These are phyloP conservation scores for Drosophila paracracens DNA, from an alignment of 2,888 invertebrate genomes.

Conservation along the genomic window DNA sequence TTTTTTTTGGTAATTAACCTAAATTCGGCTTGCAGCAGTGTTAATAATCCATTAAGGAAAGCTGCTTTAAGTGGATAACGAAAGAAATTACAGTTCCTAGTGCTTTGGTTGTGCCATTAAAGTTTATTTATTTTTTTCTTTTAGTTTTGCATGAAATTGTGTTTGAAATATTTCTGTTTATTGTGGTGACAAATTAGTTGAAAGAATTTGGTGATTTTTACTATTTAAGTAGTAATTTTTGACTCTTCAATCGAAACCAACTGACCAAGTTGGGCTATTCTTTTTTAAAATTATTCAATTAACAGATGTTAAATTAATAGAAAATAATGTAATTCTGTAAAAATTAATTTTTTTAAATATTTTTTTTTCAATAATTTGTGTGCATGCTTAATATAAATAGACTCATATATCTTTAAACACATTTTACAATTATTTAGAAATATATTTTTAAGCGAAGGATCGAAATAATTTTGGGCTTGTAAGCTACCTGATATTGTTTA, in stretches of 20 bases:
- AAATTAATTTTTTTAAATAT: too few species aligned
- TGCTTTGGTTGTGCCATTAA: background rate
- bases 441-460: background rate
- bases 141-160: background rate
- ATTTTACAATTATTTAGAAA: background rate
- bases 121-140: background rate
- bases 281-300: background rate
- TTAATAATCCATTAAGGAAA: constrained; percentile 12
- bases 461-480: background rate
- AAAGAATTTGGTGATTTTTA: background rate
- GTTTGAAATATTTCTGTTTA: background rate
- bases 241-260: background rate
- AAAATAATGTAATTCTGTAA: background rate
- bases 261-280: background rate
- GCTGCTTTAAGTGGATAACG: background rate
- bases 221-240: accelerated
- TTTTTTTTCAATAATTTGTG: background rate
- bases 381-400: background rate
- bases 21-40: constrained; percentile 10
- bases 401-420: background rate
- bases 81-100: background rate
- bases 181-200: background rate
- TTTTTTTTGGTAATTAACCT: constrained; percentile 10
- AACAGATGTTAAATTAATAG: background rate
- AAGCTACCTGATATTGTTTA: background rate